phyloP scores from a whole-genome alignment of 2,888 invertebrate species.

The Scaeva pyrastri region DNA sequence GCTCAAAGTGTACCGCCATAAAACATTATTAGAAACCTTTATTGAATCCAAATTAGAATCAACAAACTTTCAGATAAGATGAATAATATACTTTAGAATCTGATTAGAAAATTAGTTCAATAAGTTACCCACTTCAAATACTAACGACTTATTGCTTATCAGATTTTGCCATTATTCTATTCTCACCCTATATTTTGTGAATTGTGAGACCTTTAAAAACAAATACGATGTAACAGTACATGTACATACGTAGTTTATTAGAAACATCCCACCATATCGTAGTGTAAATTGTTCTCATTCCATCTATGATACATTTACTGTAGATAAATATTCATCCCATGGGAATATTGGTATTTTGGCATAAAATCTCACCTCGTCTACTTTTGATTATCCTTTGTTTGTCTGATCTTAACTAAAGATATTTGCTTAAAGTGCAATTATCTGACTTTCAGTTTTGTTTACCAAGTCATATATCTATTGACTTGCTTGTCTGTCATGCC shows the following conservation, averaged over 20 bases:
- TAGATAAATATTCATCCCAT: slow-evolving; percentile 56
- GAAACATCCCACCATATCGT: slow-evolving; percentile 6
- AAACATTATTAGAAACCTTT: background rate
- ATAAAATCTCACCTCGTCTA: slow-evolving; percentile 43
- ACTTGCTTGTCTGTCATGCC: slow-evolving; percentile 35
- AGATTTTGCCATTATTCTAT: slow-evolving; percentile 25
- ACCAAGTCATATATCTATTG: slow-evolving; percentile 16
- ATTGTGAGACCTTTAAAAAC: background rate
- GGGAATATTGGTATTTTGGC: slow-evolving; percentile 46
- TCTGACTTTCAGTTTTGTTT: slow-evolving; percentile 68
- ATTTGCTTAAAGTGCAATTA: slow-evolving; percentile 74
- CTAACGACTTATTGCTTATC: slow-evolving; percentile 1
- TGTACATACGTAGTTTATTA: background rate
- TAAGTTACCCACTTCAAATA: slow-evolving; percentile 8
- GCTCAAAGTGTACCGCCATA: background rate
- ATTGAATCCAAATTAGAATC: slow-evolving; percentile 17
- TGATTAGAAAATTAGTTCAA: slow-evolving; percentile 30
- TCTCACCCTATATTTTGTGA: background rate
- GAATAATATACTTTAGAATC: background rate
- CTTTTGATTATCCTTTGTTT: slow-evolving; percentile 43
- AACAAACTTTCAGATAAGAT: slow-evolving; percentile 19
- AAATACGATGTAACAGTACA: background rate
- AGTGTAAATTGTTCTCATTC: slow-evolving; percentile 22
- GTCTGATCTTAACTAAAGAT: slow-evolving; percentile 49
- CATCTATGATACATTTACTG: slow-evolving; percentile 3